phyloP scores from a whole-genome alignment of 2,888 invertebrate species.

The Zhuqinia jingwanae region DNA sequence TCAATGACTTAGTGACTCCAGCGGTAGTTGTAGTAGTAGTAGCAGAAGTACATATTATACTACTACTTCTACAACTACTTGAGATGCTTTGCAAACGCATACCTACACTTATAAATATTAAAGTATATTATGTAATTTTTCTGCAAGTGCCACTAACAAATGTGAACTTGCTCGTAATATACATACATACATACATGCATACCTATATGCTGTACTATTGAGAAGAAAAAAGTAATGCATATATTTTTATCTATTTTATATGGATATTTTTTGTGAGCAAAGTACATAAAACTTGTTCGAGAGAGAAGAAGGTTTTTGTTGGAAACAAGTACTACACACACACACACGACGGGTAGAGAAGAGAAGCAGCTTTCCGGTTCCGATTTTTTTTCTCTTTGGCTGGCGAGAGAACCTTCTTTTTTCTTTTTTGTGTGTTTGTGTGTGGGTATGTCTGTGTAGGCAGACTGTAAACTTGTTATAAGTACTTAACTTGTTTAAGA shows the following conservation, averaged over 20 bases:
- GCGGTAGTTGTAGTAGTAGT: background rate
- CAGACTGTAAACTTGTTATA: slow-evolving; percentile 32
- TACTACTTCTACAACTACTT: too few species aligned
- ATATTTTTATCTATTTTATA: background rate
- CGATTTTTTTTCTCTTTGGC: slow-evolving; percentile 46
- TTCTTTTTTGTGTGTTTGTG: slow-evolving; percentile 30
- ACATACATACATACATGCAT: slow-evolving; percentile 26
- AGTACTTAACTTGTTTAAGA: slow-evolving; percentile 57
- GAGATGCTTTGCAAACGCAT: background rate
- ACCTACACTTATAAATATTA: slow-evolving; percentile 21
- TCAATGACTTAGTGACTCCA: slow-evolving; percentile 57
- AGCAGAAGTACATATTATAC: too few species aligned
- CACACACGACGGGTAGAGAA: background rate
- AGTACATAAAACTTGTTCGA: slow-evolving; percentile 47
- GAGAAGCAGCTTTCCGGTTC: slow-evolving; percentile 51
- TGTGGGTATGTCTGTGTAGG: background rate
- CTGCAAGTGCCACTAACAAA: slow-evolving; percentile 45
- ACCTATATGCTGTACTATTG: background rate
- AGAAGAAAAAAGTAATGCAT: background rate
- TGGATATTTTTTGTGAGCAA: slow-evolving; percentile 3
- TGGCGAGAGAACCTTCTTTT: slow-evolving; percentile 23
- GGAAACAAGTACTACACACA: slow-evolving; percentile 14
- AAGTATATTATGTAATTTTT: slow-evolving; percentile 34
- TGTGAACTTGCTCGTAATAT: too few species aligned
- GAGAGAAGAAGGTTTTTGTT: background rate